Percentiles rank a stretch among this genome's conserved stretches.
Evolutionary conservation across 2,113 vertebrate genomes (phyloP).

Genomic region (Sylvietta virens): DNA sequence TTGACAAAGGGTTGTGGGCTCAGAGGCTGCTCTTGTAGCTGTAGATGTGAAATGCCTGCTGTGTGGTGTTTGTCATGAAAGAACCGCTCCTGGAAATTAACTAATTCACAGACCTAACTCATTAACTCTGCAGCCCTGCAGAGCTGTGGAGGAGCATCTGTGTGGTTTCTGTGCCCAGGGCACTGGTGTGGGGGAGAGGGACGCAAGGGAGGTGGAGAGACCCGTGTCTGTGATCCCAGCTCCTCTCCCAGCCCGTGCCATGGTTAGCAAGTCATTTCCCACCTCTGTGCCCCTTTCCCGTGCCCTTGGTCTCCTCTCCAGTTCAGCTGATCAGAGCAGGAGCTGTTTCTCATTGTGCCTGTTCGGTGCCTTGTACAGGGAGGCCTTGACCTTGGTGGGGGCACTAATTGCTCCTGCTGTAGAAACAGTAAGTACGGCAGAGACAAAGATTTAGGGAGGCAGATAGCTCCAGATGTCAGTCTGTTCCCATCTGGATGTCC

Average conservation of each 20-base stretch:
- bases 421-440: neutral
- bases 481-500: neutral
- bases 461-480: neutral
- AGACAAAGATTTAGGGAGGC: neutral
- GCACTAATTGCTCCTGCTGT: neutral
- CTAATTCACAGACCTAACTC: constrained; percentile 36
- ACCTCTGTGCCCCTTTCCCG: neutral
- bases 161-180: neutral
- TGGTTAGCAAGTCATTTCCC: neutral
- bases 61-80: constrained; percentile 15
- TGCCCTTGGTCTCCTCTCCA: neutral
- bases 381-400: neutral
- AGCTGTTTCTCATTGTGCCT: neutral
- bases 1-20: constrained; percentile 16
- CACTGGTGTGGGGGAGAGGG: neutral
- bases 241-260: neutral
- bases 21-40: constrained; percentile 22
- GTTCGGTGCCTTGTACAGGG: neutral
- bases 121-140: neutral
- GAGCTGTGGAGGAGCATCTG: neutral
- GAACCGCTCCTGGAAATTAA: constrained; percentile 31
- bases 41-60: constrained; percentile 44
- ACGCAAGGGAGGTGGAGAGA: neutral
- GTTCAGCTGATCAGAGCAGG: neutral
- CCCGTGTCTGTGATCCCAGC: neutral